Evolutionary conservation across 2,888 invertebrate species (phyloP), one percentile per base, ranked within the genome.

Genomic region (Ophonus ardosiacus): DNA sequence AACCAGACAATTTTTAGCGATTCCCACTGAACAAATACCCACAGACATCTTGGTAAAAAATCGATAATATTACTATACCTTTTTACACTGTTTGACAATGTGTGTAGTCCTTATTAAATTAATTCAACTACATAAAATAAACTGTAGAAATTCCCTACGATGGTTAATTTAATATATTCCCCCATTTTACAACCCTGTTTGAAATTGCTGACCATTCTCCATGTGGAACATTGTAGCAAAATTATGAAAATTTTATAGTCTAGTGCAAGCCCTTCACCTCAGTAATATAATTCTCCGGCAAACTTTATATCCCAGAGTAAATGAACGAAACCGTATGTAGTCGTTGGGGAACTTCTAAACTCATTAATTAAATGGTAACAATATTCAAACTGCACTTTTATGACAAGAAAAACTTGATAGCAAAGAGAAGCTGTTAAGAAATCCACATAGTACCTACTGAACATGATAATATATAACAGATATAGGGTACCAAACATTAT

Each of bases 241-340:
- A 63, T 63, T 63, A 63, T 63, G 18, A 63, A 63, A 63, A 63
- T 63, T 63, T 63, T 63, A 63, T 63, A 63, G 63, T 51, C 43
- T 51, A 31, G 31, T 31, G 31, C 43, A 51, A 51, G 43, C 43
- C 43, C 43, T 51, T 51, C 43, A 51, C 10, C 43, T 51, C 63
- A 21, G 63, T 63, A 63, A 21, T 63, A 63, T 63, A 63, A 63
- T 63, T 63, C 63, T 24, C 21, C 17, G 18, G 21, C 21, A 63
- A 18, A 63, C 21, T 63, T 63, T 63, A 63, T 24, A 63, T 21
- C 63, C 63, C 13, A 13, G 63, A 63, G 63, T 63, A 63, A 63
- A 63, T 63, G 18, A 63, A 63, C 10, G 63, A 63, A 63, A 21
- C 21, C 21, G 63, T 13, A 63, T 63, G 24, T 21, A 21, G 63